Base-by-base conservation (phyloP, 2,797 vertebrate genomes). In the Sparidentex hasta region DNA sequence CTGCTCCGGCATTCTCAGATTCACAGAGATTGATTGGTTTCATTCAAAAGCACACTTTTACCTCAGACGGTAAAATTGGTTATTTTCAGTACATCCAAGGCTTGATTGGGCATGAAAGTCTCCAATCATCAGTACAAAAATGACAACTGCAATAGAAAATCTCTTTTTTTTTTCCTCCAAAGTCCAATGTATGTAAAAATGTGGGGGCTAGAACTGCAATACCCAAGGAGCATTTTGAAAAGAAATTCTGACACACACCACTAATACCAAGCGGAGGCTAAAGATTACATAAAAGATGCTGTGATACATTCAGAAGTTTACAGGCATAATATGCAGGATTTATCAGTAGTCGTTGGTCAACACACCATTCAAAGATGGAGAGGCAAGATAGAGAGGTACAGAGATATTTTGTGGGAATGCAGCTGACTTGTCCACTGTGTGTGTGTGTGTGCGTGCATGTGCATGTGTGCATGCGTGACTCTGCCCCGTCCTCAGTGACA, bases 1-100 rank as follows among this genome's bases (percentile, higher is more conserved):
- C 51, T 14, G 51, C 65, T 70, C 23, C 48, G 25, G 71, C 56
- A 47, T 61, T 25, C 51, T 54, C 66, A 57, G 21, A 41, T 54
- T 64, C 21, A 48, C 56, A 66, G 33, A 7, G 16, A 50, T 27
- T 27, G 23, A 51, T 55, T 54, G 2, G 20, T 38, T 62, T 43
- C 29, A 43, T 27, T 18, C 16, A 48, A 8, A 7, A 48, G 46
- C 46, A 61, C 61, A 48, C 5, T 12, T 23, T 29, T 58, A 41
- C 70, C 63, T n/a, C 44, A 38, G 38, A 38, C 38, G 9, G 38
- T 38, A 38, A 38, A 38, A 38, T 38, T 38, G 8, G 2, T 38
- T 11, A 11, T 38, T 38, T 38, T 38, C 29, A 58, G 23, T 23
- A 4, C 46, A 17, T 74, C 21, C 21, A 50, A 27, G 23, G 25